phyloP scores from a whole-genome alignment of 92 coral and sea anemone species.

The Meandrina meandrites region DNA sequence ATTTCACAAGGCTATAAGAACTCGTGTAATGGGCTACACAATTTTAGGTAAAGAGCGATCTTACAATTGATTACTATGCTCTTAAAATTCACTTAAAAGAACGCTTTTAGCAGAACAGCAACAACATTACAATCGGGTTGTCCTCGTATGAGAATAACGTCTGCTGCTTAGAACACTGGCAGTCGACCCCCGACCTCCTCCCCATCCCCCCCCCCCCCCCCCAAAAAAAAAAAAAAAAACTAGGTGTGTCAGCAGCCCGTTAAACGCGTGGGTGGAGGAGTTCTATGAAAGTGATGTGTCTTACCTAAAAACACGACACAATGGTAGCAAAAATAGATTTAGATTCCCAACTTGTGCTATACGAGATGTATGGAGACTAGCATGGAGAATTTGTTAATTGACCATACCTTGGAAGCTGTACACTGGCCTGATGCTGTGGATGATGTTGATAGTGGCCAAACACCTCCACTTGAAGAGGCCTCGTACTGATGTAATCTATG shows the following conservation, averaged over 20 bases:
- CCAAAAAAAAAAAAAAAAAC: no score
- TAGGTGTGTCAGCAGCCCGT: neutral
- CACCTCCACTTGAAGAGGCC: conserved; percentile 91
- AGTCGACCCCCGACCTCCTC: neutral
- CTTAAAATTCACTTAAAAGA: no score
- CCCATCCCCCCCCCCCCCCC: no score
- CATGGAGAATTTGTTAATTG: neutral
- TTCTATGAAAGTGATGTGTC: neutral
- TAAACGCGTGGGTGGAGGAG: neutral
- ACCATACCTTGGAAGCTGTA: conserved; percentile 38
- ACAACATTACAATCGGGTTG: no score
- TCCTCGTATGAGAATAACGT: neutral
- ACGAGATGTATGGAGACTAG: neutral
- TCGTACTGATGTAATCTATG: conserved; percentile 84
- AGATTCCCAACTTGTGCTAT: neutral
- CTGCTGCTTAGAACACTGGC: neutral
- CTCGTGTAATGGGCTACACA: no score
- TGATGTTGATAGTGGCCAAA: conserved; percentile 87
- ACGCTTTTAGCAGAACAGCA: no score
- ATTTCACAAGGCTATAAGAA: no score
- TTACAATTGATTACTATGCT: no score
- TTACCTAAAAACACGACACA: neutral
- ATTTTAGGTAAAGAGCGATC: neutral
- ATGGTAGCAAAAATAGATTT: neutral
- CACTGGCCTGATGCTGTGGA: conserved; percentile 32